Percentiles rank a stretch among this genome's conserved stretches.
These are phyloP conservation scores for Vanessa atalanta DNA, from an alignment of 1,140 invertebrate genomes.

Conservation along the genomic window DNA sequence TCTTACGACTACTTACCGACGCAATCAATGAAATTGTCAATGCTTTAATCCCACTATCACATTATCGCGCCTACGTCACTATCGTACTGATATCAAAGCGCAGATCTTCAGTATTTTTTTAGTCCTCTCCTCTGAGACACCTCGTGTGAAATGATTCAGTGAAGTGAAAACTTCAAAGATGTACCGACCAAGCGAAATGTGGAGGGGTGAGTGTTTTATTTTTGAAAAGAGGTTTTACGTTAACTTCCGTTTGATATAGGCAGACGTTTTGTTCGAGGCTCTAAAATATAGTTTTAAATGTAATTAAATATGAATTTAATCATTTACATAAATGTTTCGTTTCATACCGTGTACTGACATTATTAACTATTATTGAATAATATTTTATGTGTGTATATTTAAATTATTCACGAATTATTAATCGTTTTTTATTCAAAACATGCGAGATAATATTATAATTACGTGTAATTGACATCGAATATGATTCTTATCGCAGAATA, in stretches of 20 bases:
- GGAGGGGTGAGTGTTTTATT: conserved; percentile 41
- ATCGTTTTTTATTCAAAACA: too few relatives aligned
- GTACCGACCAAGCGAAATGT: conserved; percentile 45
- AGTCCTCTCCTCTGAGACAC: conserved; percentile 19
- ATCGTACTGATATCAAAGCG: conserved; percentile 42
- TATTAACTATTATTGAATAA: too few relatives aligned
- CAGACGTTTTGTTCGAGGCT: too few relatives aligned
- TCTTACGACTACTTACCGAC: conserved; percentile 17
- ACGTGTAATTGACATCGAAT: not conserved
- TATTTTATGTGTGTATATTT: too few relatives aligned
- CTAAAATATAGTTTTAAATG: too few relatives aligned
- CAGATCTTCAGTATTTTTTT: conserved; percentile 39
- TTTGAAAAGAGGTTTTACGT: not conserved
- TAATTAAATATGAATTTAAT: too few relatives aligned
- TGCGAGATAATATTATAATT: not conserved
- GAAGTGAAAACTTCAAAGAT: conserved; percentile 28
- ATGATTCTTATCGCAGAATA: conserved; percentile 9
- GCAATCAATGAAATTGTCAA: conserved; percentile 42
- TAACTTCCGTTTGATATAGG: too few relatives aligned
- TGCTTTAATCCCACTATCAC: conserved; percentile 41
- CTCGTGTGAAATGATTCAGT: conserved; percentile 40
- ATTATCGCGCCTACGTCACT: conserved; percentile 53
- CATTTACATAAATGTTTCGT: too few relatives aligned
- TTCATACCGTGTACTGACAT: too few relatives aligned
- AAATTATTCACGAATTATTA: too few relatives aligned